These are phyloP conservation scores for Pteruthius melanotis DNA, from an alignment of 2,113 vertebrate species.

Conservation along the genomic window DNA sequence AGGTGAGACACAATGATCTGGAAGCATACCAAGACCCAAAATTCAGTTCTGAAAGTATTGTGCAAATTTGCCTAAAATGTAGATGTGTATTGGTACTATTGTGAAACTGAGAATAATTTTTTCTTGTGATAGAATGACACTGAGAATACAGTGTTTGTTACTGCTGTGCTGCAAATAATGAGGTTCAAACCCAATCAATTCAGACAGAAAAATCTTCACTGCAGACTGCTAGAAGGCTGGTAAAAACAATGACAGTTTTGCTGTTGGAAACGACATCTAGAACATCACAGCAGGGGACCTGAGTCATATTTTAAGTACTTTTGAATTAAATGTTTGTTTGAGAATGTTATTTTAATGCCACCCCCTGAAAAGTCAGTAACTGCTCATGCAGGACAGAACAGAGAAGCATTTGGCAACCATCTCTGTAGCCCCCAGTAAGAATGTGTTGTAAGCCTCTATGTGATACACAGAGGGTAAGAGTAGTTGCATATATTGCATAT, in stretches of 20 bases:
- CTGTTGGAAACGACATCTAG: background rate
- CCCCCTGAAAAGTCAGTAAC: background rate
- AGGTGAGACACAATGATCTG: background rate
- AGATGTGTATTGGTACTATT: rapidly evolving
- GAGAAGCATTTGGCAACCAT: background rate
- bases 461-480: background rate
- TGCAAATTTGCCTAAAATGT: background rate
- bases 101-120: background rate
- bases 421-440: background rate
- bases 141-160: background rate
- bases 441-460: background rate
- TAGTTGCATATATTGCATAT: background rate
- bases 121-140: background rate
- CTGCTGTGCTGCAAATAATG: background rate
- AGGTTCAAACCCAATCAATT: background rate
- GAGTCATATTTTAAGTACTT: background rate
- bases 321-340: background rate
- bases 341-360: background rate
- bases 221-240: background rate
- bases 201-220: background rate
- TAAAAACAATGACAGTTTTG: background rate
- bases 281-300: background rate
- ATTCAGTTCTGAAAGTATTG: background rate
- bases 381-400: background rate
- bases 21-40: background rate